Percentiles rank a stretch among this genome's conserved stretches.
phyloP scores from a whole-genome alignment of 2,797 vertebrate genomes.

The Sebastolobus altivelis region DNA sequence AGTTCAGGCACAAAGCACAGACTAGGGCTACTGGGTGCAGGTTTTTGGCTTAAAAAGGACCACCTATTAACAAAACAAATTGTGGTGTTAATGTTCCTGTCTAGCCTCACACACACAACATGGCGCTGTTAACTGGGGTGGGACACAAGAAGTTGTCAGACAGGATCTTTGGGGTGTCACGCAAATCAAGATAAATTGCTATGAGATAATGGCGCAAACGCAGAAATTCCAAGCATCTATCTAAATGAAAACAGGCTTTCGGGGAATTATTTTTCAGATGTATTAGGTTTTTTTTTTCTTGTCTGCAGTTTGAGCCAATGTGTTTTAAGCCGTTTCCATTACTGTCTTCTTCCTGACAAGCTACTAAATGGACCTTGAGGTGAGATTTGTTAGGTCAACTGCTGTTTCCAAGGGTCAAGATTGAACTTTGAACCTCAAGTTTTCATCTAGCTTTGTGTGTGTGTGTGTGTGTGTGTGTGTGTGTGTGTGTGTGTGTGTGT shows the following conservation, averaged over 20 bases:
- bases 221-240: conserved; percentile 18
- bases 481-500: background rate
- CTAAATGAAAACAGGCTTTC: conserved; percentile 17
- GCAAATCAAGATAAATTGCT: conserved; percentile 5
- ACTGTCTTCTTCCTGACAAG: conserved; percentile 2
- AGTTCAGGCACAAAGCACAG: conserved; percentile 13
- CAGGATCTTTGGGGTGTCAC: background rate
- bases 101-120: background rate
- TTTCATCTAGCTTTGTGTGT: background rate
- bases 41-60: background rate
- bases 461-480: background rate
- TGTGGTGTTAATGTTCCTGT: background rate
- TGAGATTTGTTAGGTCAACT: background rate
- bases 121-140: background rate
- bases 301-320: background rate
- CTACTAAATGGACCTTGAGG: background rate
- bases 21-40: background rate
- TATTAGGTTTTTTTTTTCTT: conserved; percentile 6
- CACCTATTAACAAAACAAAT: background rate
- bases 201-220: background rate
- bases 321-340: background rate
- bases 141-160: background rate
- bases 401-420: background rate
- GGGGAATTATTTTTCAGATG: background rate
- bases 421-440: background rate